Percentiles rank a stretch among this genome's conserved stretches.
These are phyloP conservation scores for Lithodes maja DNA, from an alignment of 2,888 invertebrate genomes.

Conservation along the genomic window DNA sequence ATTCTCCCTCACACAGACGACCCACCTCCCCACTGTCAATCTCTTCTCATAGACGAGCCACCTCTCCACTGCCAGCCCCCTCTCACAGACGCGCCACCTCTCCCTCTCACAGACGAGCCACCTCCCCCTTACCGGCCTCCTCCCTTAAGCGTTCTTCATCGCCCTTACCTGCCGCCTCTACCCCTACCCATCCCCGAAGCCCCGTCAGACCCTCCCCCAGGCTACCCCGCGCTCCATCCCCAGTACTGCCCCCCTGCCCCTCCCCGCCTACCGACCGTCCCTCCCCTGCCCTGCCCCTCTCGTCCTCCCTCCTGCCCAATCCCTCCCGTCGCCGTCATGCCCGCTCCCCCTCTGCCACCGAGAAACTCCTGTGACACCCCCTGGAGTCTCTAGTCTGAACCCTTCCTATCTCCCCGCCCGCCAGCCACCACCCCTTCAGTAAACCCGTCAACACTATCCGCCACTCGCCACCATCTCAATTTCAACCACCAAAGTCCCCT, in stretches of 20 bases:
- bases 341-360: slow-evolving; percentile 51
- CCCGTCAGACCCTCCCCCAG: neutral
- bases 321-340: slow-evolving; percentile 46
- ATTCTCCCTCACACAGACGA: neutral
- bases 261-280: slow-evolving; percentile 29
- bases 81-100: neutral
- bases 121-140: neutral
- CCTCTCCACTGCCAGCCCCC: neutral
- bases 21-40: neutral
- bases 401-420: neutral
- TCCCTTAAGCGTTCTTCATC: neutral
- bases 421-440: neutral
- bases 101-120: neutral
- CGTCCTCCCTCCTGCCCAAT: slow-evolving; percentile 45
- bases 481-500: neutral
- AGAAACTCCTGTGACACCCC: slow-evolving; percentile 66
- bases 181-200: slow-evolving; percentile 14
- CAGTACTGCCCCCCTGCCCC: neutral
- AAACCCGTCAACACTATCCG: no score
- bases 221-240: neutral
- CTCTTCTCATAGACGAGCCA: neutral
- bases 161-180: neutral
- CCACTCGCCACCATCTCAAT: neutral
- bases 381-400: slow-evolving; percentile 57
- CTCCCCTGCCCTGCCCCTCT: slow-evolving; percentile 38